These are phyloP conservation scores for Zeugodacus cucurbitae DNA, from an alignment of 1,140 invertebrate species.

Conservation along the genomic window DNA sequence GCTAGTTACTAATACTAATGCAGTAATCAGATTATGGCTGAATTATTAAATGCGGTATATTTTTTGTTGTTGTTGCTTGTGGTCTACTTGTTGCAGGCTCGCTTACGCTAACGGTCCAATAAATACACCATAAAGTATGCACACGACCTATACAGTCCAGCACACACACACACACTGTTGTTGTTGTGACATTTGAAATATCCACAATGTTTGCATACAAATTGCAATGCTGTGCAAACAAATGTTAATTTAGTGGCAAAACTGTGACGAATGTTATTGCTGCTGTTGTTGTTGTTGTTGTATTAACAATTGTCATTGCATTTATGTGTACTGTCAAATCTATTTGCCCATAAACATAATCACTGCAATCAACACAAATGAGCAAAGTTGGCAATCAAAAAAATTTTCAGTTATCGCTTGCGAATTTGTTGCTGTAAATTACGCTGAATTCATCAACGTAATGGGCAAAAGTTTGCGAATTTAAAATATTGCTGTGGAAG, in stretches of 20 bases:
- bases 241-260: not conserved
- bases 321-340: not conserved
- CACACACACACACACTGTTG: not conserved
- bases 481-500: too few species aligned
- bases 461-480: too few species aligned
- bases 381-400: not conserved
- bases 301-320: not conserved
- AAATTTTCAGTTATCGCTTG: not conserved
- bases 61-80: not conserved
- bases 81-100: not conserved
- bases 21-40: not conserved
- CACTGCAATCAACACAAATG: not conserved
- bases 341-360: not conserved
- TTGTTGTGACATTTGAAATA: not conserved
- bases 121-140: not conserved
- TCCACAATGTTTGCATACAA: not conserved
- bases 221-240: not conserved
- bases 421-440: not conserved
- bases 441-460: too few species aligned
- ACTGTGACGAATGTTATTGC: not conserved
- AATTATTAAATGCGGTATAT: not conserved
- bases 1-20: not conserved
- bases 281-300: not conserved
- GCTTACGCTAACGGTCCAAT: not conserved
- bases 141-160: not conserved